phyloP scores from a whole-genome alignment of 2,797 vertebrate species.

The Clarias pachynema region DNA sequence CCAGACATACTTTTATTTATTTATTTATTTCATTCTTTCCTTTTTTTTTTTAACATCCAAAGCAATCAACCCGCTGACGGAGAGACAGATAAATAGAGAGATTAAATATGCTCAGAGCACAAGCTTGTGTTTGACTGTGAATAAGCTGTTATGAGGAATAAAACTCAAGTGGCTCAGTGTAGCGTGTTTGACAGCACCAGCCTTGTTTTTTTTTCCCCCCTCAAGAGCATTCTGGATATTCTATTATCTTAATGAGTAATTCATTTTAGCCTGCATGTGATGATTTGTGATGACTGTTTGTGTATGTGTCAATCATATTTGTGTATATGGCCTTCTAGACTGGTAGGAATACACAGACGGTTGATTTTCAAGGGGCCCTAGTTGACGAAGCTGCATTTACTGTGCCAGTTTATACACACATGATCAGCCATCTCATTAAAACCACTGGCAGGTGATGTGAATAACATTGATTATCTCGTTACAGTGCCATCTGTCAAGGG shows the following conservation, averaged over 20 bases:
- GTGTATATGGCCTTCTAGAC: background rate
- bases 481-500: too few relatives aligned
- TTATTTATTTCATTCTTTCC: background rate
- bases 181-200: conserved; percentile 15
- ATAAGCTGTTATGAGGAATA: conserved; percentile 29
- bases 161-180: conserved; percentile 33
- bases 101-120: conserved; percentile 17
- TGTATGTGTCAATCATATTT: background rate
- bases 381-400: conserved; percentile 1
- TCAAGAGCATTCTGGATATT: conserved; percentile 21
- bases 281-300: conserved; percentile 6
- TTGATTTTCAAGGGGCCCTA: background rate
- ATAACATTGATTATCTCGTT: too few relatives aligned
- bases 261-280: conserved; percentile 11
- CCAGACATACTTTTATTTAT: background rate
- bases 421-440: background rate
- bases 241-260: conserved; percentile 32
- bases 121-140: conserved; percentile 3
- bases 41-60: background rate
- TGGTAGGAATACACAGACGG: background rate
- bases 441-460: too few relatives aligned
- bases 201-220: background rate
- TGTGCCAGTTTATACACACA: background rate
- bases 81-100: conserved; percentile 17
- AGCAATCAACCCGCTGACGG: conserved; percentile 14